phyloP scores from a whole-genome alignment of 1,140 invertebrate species.

The Drosophila ambigua region DNA sequence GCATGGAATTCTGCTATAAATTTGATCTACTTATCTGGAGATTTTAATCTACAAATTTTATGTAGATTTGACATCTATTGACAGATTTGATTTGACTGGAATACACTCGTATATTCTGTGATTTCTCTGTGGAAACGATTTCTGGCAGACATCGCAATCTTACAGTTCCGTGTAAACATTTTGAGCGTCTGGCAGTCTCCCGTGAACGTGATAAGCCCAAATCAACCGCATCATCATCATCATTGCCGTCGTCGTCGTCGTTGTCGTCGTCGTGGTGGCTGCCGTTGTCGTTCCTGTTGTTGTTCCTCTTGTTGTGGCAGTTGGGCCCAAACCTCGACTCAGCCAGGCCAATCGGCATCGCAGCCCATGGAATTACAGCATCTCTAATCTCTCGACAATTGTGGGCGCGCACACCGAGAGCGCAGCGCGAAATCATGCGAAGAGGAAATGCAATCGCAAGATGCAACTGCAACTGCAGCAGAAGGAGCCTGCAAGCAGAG shows the following conservation, averaged over 20 bases:
- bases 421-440: slow-evolving; percentile 69
- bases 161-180: slow-evolving; percentile 56
- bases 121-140: no score
- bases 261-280: slow-evolving; percentile 53
- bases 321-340: slow-evolving; percentile 15
- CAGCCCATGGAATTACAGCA: slow-evolving; percentile 73
- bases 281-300: slow-evolving; percentile 26
- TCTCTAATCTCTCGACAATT: slow-evolving; percentile 82
- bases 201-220: slow-evolving; percentile 78
- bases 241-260: slow-evolving; percentile 24
- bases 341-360: slow-evolving; percentile 54
- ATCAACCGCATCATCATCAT: slow-evolving; percentile 73
- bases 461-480: slow-evolving; percentile 55
- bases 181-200: slow-evolving; percentile 71
- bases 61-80: no score
- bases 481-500: background rate
- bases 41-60: no score
- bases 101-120: no score
- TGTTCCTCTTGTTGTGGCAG: slow-evolving; percentile 20
- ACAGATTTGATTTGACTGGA: no score
- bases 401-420: slow-evolving; percentile 71
- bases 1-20: no score
- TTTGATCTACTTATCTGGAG: no score
- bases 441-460: slow-evolving; percentile 74
- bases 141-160: slow-evolving; percentile 13